phyloP scores from a whole-genome alignment of 2,113 vertebrate genomes.

The Mobula birostris region DNA sequence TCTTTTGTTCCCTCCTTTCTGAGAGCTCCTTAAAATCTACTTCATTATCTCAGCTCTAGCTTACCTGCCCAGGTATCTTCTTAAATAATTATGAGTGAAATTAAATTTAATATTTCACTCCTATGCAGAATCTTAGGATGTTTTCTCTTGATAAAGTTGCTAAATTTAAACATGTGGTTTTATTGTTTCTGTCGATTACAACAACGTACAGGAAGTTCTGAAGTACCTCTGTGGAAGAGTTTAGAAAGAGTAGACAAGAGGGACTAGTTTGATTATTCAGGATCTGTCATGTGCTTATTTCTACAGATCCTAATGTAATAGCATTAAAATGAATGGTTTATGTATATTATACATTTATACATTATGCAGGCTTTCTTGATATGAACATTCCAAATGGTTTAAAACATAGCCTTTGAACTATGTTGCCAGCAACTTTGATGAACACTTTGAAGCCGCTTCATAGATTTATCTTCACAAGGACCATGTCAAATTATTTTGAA shows the following conservation, averaged over 20 bases:
- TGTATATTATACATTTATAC: background rate
- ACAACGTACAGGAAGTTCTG: background rate
- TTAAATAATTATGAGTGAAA: no score
- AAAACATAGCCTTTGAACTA: constrained; percentile 22
- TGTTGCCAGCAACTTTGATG: background rate
- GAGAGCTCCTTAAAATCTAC: background rate
- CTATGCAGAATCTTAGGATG: no score
- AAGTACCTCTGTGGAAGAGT: background rate
- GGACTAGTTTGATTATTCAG: background rate
- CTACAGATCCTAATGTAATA: background rate
- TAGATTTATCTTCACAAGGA: background rate
- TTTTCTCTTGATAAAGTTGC: no score
- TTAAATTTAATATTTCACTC: no score
- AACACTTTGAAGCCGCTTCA: constrained; percentile 8
- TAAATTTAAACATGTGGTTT: no score
- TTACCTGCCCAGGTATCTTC: background rate
- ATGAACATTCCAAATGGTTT: background rate
- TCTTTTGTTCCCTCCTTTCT: background rate
- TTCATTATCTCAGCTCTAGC: no score
- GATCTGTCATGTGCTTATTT: background rate
- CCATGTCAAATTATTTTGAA: constrained; percentile 32
- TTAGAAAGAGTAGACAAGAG: background rate
- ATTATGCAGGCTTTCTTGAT: background rate
- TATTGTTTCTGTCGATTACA: background rate
- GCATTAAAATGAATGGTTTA: background rate